Evolutionary conservation across 2,888 invertebrate species (phyloP), one percentile per base, ranked within the genome.

Genomic region (Anagyrus pseudococci): DNA sequence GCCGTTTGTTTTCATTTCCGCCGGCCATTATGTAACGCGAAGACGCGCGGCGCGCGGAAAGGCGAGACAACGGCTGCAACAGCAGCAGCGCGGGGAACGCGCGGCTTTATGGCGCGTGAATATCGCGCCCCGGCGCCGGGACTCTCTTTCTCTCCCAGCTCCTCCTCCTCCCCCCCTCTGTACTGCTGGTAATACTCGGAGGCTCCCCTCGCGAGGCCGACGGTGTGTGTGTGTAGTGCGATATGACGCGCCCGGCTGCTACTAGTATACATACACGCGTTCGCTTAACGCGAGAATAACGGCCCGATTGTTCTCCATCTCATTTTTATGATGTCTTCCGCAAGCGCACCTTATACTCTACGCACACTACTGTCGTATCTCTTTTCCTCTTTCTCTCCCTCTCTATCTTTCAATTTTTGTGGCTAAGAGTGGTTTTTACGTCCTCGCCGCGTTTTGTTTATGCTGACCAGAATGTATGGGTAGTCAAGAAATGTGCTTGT

Each of bases 81-180:
- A 29, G 52, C 33, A 44, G 17, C 48, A 41, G 29, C n/a, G 7
- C 37, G 17, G 37, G 33, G n/a, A 15, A 15, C 72, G 68, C 69
- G 68, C 67, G 72, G 73, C 72, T 76, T 75, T 76, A 76, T 75
- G 76, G 72, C 70, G 73, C 75, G 75, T 75, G 76, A 76, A 75
- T 75, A 75, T 76, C 73, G n/a, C n/a, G n/a, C n/a, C n/a, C n/a
- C n/a, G n/a, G 74, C 67, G 64, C 68, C 53, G 60, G 59, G 63
- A 62, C 67, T 23, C 62, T 58, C 62, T 48, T 58, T 41, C 44
- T 49, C 47, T 37, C 43, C 13, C 43, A 52, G 33, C 26, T 26
- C 57, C 46, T 58, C 41, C 6, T 20, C 23, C 40, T 26, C 26
- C 47, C 22, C 23, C 23, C 19, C 41, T 41, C 43, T 50, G 49